A percentile compares a stretch with the other conserved stretches of the same genome.
phyloP scores from a whole-genome alignment of 2,113 vertebrate species.

The Hipposideros armiger region DNA sequence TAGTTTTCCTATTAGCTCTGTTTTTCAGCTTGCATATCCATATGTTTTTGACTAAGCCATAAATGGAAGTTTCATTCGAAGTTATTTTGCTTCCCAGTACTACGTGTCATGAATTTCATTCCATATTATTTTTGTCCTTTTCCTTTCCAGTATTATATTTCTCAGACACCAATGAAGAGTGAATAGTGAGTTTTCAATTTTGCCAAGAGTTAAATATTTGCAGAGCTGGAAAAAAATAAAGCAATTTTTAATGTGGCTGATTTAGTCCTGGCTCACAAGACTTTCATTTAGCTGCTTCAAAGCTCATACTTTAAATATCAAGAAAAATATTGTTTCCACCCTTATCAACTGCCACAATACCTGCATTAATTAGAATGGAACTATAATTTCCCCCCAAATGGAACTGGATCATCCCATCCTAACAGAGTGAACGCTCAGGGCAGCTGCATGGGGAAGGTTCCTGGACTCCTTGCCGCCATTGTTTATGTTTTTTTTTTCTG shows the following conservation, averaged over 20 bases:
- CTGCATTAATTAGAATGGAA: not conserved
- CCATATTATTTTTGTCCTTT: slow-evolving; percentile 59
- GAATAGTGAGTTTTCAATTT: slow-evolving; percentile 59
- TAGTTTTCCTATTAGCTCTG: not conserved
- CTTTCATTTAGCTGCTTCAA: slow-evolving; percentile 16
- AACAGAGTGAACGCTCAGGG: not conserved
- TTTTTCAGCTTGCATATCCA: not conserved
- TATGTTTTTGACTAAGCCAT: slow-evolving; percentile 65
- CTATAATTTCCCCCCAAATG: not conserved
- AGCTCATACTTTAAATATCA: not conserved
- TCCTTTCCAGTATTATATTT: slow-evolving; percentile 60
- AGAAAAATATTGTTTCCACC: not conserved
- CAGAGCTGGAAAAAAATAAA: slow-evolving; percentile 63
- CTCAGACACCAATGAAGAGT: slow-evolving; percentile 62
- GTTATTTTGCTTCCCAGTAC: slow-evolving; percentile 35
- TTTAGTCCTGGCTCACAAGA: slow-evolving; percentile 22
- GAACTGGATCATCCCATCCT: not conserved
- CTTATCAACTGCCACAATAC: not conserved
- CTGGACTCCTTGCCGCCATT: not conserved
- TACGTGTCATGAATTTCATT: slow-evolving; percentile 50
- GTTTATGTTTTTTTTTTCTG: not conserved
- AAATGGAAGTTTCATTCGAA: slow-evolving; percentile 56
- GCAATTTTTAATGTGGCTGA: not conserved
- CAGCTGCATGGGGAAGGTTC: not conserved
- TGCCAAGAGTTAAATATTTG: slow-evolving; percentile 74